These are phyloP conservation scores for Mareca penelope DNA, from an alignment of 2,797 vertebrate genomes.

Conservation along the genomic window DNA sequence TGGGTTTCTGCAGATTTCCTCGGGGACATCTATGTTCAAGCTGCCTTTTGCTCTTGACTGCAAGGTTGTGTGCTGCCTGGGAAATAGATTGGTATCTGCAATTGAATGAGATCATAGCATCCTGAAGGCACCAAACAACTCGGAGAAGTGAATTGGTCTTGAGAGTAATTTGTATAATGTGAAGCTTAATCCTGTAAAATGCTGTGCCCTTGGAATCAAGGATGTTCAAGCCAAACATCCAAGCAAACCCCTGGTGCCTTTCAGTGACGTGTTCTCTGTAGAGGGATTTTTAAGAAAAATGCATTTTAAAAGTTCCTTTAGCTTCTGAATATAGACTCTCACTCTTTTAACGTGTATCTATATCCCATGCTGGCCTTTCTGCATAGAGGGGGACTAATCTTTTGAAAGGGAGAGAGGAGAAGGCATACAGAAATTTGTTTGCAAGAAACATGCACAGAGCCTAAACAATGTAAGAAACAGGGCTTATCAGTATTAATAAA, in stretches of 20 bases:
- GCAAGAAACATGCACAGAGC: background rate
- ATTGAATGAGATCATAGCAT: background rate
- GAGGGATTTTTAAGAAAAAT: background rate
- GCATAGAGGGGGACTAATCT: background rate
- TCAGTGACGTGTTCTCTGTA: background rate
- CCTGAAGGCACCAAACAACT: background rate
- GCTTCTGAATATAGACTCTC: background rate
- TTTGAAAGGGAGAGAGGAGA: background rate
- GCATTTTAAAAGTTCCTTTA: background rate
- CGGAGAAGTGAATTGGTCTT: background rate
- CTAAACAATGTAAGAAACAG: background rate
- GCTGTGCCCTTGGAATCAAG: background rate
- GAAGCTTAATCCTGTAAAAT: constrained; percentile 2
- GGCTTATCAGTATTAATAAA: constrained; percentile 49
- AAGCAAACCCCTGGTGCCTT: background rate
- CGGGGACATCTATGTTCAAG: background rate
- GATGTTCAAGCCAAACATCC: background rate
- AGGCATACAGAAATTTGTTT: background rate
- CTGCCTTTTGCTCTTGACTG: constrained; percentile 5
- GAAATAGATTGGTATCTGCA: background rate
- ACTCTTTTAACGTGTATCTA: background rate
- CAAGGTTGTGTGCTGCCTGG: background rate
- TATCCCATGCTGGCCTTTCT: background rate
- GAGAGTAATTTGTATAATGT: background rate
- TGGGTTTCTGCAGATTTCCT: background rate